Conservation (phyloP, 1,140 invertebrate species). For the Cherax destructor region DNA sequence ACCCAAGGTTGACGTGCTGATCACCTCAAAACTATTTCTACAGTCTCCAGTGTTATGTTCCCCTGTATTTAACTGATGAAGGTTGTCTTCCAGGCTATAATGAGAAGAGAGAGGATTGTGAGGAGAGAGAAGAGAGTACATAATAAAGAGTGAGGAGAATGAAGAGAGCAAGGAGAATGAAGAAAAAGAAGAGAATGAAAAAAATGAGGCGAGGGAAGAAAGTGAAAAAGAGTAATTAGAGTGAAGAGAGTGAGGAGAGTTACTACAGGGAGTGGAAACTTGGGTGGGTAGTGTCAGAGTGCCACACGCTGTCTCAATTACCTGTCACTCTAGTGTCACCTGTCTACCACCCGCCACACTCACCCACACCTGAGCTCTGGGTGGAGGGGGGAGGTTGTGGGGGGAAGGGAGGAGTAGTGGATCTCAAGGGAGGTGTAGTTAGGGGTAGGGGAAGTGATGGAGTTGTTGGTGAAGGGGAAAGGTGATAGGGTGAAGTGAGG, state of each 20-base stretch:
- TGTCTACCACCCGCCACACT: background rate
- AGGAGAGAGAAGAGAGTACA: too few relatives aligned
- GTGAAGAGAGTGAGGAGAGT: background rate
- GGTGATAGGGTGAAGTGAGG: background rate
- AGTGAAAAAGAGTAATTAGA: background rate
- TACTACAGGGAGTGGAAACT: background rate
- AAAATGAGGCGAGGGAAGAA: background rate
- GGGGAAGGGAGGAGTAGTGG: background rate
- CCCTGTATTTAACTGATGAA: too few relatives aligned
- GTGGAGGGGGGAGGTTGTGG: background rate
- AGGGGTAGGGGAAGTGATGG: too few relatives aligned
- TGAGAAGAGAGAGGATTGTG: too few relatives aligned
- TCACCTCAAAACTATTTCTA: too few relatives aligned
- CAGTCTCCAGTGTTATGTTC: too few relatives aligned
- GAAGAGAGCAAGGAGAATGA: too few relatives aligned
- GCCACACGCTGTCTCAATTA: conserved; percentile 15
- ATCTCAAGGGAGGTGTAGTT: background rate
- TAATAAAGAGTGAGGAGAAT: too few relatives aligned
- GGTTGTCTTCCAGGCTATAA: too few relatives aligned
- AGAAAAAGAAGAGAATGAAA: too few relatives aligned
- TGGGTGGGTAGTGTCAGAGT: background rate
- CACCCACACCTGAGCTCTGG: background rate
- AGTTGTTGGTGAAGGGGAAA: too few relatives aligned
- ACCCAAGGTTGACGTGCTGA: too few relatives aligned
- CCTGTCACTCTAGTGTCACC: conserved; percentile 6